Base-by-base conservation (phyloP, 2,888 invertebrate species). In the Ceratothoa steindachneri region DNA sequence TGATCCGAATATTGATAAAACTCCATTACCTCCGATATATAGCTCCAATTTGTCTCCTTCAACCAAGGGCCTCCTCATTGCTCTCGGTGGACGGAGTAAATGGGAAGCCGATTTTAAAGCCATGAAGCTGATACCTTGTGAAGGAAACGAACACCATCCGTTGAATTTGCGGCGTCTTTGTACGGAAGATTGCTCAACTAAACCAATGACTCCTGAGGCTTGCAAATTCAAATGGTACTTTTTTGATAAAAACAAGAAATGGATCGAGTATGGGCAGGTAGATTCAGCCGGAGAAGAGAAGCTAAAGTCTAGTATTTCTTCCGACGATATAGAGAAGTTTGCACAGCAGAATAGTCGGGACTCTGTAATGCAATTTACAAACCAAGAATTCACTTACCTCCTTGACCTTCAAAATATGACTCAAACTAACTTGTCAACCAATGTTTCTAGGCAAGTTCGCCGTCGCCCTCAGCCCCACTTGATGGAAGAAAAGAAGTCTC, bases 101-200 rank as follows among this genome's bases (percentile, higher is more conserved):
- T 75, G 75, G 75, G 29, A 72, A n/a, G 75, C 69, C n/a, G 72
- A 75, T 28, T 75, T 75, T 67, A 24, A 65, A 24, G 65, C 72
- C 28, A 69, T 75, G 75, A 69, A 60, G 19, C 24, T 75, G 28
- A 29, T 24, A 29, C 69, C 67, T 30, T 69, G 66, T n/a, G 66
- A 69, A 28, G 29, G 41, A n/a, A 72, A 71, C 2, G 66, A 41
- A 55, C n/a, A n/a, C n/a, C n/a, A n/a, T n/a, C 5, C 72, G 24
- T 31, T 75, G 15, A 55, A 66, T 22, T 3, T 75, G n/a, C 69
- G 75, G 4, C 60, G 75, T 4, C 30, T 75, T 15, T 72, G 69
- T 51, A 67, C 72, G 9, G 65, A 72, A 55, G n/a, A n/a, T n/a
- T n/a, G n/a, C n/a, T 29, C 4, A 2, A 53, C 55, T 27, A 30